Evolutionary conservation across 2,113 vertebrate genomes (phyloP), one percentile per base, ranked within the genome.

Genomic region (Paraplagusia blochii): DNA sequence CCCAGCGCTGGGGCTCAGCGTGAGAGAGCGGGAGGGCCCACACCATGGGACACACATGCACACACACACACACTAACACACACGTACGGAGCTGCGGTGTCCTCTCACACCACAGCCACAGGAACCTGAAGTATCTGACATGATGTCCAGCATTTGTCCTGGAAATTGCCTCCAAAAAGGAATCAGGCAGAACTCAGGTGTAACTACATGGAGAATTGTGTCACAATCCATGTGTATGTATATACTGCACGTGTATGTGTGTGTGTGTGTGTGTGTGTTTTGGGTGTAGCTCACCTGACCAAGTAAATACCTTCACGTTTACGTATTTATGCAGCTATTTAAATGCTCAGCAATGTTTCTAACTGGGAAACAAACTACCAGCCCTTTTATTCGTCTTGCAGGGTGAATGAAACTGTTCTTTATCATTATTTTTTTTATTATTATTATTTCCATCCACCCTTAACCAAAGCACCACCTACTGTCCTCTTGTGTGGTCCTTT

Each of bases 1-100:
- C 65, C 53, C 58, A 80, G 80, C 64, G 59, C 70, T 42, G 76
- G 81, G 82, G 79, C 83, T 76, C 74, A 85, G 80, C 76, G 47
- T 81, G 78, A 58, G 83, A 80, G 77, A 81, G 74, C 53, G 84
- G 85, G 81, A 81, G 78, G 80, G 79, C 79, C 78, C 76, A 80
- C 78, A 77, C 80, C 69, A 83, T 74, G 73, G 74, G 63, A 81
- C 83, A 77, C 69, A 82, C 76, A 77, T 63, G 72, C 75, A 78
- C 80, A 72, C 29, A 69, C 59, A 58, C n/a, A 81, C 83, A 77
- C 69, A 82, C 76, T 76, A 63, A 75, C 75, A 78, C 80, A 72
- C 29, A 69, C 59, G 55, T 47, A 57, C 49, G 47, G 49, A 39
- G 10, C 38, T 38, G 36, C 11, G 36, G 66, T 66, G 68, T 72